phyloP scores from a whole-genome alignment of 2,797 vertebrate species.

The Leptatherina wallacei region DNA sequence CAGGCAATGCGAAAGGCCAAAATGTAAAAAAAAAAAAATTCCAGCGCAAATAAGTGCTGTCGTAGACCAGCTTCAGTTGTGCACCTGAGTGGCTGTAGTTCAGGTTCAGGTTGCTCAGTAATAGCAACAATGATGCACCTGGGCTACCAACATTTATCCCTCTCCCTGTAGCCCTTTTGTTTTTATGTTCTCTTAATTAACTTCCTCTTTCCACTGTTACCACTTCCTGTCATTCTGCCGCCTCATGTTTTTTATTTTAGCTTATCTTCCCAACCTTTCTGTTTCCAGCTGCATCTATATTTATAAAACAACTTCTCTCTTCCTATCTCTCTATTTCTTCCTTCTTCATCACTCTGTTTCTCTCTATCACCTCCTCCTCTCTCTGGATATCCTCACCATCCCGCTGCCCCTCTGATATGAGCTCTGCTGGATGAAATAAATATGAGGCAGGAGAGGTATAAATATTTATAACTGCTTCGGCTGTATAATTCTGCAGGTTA shows the following conservation, averaged over 20 bases:
- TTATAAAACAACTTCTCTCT: conserved; percentile 10
- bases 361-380: conserved; percentile 38
- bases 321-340: conserved; percentile 10
- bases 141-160: neutral
- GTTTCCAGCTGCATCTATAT: conserved; percentile 7
- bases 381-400: conserved; percentile 60
- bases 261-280: neutral
- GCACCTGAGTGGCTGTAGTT: neutral
- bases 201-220: neutral
- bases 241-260: neutral
- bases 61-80: conserved; percentile 12
- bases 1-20: conserved; percentile 27
- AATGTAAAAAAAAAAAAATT: too few species aligned
- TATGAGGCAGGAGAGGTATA: conserved; percentile 74
- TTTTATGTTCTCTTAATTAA: neutral
- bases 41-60: conserved; percentile 13
- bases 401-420: conserved; percentile 69
- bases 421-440: conserved; percentile 78
- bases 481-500: conserved; percentile 64
- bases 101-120: conserved; percentile 16
- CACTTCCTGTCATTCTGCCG: neutral
- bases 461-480: conserved; percentile 79
- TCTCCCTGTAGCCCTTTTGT: conserved; percentile 12
- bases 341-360: conserved; percentile 40
- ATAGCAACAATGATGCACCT: conserved; percentile 19